Evolutionary conservation across 1,140 invertebrate genomes (phyloP).

Genomic region (Drosophila punjabiensis): DNA sequence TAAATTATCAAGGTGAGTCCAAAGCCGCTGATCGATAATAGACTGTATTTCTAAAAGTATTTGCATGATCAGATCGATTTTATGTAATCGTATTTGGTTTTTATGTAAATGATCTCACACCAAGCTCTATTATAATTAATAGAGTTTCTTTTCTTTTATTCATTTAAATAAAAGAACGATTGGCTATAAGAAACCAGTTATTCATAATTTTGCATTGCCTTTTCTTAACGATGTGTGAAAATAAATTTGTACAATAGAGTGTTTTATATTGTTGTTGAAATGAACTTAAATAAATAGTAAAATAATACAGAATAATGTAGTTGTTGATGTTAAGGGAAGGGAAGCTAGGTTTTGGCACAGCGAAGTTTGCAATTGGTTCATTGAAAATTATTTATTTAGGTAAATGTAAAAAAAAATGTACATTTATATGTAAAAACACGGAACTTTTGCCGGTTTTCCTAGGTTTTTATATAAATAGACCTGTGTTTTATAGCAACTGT

Average conservation of each 20-base stretch:
- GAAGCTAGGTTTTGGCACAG: not conserved
- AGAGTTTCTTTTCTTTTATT: not conserved
- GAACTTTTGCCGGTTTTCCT: too few species aligned
- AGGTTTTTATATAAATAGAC: too few species aligned
- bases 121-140: not conserved
- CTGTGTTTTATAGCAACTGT: too few species aligned
- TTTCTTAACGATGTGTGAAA: not conserved
- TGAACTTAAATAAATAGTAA: not conserved
- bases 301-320: not conserved
- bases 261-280: not conserved
- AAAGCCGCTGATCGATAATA: slow-evolving; percentile 17
- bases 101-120: slow-evolving; percentile 34
- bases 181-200: not conserved
- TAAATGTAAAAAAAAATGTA: too few species aligned
- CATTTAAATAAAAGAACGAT: not conserved
- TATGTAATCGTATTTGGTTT: slow-evolving; percentile 20
- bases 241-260: too few species aligned
- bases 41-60: not conserved
- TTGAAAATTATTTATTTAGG: too few species aligned
- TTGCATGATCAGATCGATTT: slow-evolving; percentile 14
- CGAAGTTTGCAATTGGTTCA: too few species aligned
- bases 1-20: slow-evolving; percentile 51
- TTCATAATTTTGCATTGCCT: not conserved
- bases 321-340: not conserved
- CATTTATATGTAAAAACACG: too few species aligned